These are phyloP conservation scores for Engraulis encrasicolus DNA, from an alignment of 2,113 vertebrate genomes.

Conservation along the genomic window DNA sequence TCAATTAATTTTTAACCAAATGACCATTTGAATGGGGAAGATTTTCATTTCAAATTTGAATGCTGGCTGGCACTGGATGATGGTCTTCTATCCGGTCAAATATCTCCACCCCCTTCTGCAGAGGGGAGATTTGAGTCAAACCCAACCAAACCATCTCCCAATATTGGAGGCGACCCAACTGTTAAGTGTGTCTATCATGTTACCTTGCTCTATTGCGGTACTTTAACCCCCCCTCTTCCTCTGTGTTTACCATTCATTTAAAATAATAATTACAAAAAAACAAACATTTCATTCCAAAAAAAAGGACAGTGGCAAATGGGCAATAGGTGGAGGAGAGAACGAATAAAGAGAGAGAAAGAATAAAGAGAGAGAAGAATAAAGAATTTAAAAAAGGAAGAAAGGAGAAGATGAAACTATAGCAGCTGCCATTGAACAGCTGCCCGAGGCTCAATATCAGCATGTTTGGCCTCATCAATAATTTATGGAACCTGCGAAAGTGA, in stretches of 20 bases:
- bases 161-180: background rate
- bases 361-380: background rate
- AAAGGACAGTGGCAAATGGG: no score
- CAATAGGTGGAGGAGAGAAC: no score
- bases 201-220: no score
- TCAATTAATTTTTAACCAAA: background rate
- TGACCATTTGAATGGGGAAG: background rate
- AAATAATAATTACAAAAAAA: no score
- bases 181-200: no score
- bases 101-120: background rate
- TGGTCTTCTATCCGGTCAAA: background rate
- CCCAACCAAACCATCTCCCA: background rate
- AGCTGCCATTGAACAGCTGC: background rate
- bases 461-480: conserved; percentile 21
- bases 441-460: conserved; percentile 13
- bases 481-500: conserved; percentile 36
- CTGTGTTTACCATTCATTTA: no score
- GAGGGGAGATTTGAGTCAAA: background rate
- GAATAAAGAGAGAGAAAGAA: background rate
- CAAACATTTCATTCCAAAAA: no score
- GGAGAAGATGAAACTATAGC: background rate
- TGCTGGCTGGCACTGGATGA: no score
- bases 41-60: no score
- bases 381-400: background rate
- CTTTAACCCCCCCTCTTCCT: no score